Percentiles rank a stretch among this genome's conserved stretches.
phyloP scores from a whole-genome alignment of 2,113 vertebrate genomes.

The Xyliphius kryptos region DNA sequence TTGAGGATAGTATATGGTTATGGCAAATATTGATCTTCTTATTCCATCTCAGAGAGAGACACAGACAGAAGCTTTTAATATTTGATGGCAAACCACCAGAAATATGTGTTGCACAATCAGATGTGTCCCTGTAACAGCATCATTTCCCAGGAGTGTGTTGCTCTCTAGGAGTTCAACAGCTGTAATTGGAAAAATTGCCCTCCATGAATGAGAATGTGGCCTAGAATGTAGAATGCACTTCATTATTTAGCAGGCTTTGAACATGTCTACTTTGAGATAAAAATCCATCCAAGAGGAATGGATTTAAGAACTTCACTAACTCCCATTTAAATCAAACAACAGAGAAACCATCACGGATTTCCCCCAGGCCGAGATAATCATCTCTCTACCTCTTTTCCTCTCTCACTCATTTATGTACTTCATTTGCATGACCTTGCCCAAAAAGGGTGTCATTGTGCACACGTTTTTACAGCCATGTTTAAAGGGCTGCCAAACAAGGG shows the following conservation, averaged over 20 bases:
- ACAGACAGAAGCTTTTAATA: conserved; percentile 4
- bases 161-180: conserved; percentile 20
- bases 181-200: conserved; percentile 29
- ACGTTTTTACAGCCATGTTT: no score
- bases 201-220: conserved; percentile 14
- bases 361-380: conserved; percentile 26
- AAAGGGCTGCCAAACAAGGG: no score
- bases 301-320: conserved; percentile 33
- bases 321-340: conserved; percentile 32
- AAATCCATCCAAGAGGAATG: conserved; percentile 34
- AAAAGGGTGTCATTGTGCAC: conserved; percentile 13
- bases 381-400: conserved; percentile 20
- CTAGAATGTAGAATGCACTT: conserved; percentile 33
- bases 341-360: conserved; percentile 32
- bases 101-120: conserved; percentile 16
- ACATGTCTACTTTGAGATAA: conserved; percentile 37
- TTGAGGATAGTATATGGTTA: conserved; percentile 30
- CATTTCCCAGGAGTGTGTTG: conserved; percentile 17
- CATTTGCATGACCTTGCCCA: conserved; percentile 38
- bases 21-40: conserved; percentile 33
- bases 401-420: conserved; percentile 33
- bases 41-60: conserved; percentile 20
- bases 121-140: conserved; percentile 10
- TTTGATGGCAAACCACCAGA: conserved; percentile 5
- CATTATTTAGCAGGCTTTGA: conserved; percentile 41